Evolutionary conservation across 2,797 vertebrate species (phyloP).

Genomic region (Pyrocephalus nanus): DNA sequence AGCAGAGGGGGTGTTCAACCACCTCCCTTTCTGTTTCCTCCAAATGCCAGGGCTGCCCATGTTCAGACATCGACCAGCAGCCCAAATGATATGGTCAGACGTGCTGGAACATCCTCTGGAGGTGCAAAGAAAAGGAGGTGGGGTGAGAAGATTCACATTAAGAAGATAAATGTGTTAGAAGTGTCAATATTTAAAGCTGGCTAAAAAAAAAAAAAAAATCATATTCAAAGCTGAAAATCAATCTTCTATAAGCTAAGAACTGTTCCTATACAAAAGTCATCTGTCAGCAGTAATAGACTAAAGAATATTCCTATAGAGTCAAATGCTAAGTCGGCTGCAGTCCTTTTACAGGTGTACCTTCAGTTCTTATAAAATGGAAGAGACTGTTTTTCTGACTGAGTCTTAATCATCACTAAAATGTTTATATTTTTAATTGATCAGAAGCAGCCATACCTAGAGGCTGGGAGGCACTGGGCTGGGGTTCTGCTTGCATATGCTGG

Average conservation of each 20-base stretch:
- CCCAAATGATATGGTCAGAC: not conserved
- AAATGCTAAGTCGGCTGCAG: not conserved
- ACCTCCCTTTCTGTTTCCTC: not conserved
- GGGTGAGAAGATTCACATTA: not conserved
- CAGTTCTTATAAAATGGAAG: not conserved
- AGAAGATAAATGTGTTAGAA: not conserved
- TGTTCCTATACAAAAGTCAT: not conserved
- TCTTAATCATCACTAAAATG: not conserved
- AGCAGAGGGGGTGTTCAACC: not conserved
- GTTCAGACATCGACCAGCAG: not conserved
- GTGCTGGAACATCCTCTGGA: not conserved
- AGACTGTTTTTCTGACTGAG: not conserved
- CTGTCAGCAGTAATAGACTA: not conserved
- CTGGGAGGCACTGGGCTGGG: not conserved
- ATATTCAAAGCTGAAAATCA: not conserved
- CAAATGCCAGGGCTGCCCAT: not conserved
- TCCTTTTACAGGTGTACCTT: not conserved
- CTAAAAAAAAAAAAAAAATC: not conserved
- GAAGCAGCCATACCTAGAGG: not conserved
- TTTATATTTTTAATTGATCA: not conserved
- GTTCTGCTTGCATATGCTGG: not conserved
- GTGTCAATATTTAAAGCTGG: not conserved
- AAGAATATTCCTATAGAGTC: not conserved
- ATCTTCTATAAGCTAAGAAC: not conserved
- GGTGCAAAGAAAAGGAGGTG: not conserved